Percentiles rank a stretch among this genome's conserved stretches.
These are phyloP conservation scores for Gastrophryne carolinensis DNA, from an alignment of 2,797 vertebrate species.

Conservation along the genomic window DNA sequence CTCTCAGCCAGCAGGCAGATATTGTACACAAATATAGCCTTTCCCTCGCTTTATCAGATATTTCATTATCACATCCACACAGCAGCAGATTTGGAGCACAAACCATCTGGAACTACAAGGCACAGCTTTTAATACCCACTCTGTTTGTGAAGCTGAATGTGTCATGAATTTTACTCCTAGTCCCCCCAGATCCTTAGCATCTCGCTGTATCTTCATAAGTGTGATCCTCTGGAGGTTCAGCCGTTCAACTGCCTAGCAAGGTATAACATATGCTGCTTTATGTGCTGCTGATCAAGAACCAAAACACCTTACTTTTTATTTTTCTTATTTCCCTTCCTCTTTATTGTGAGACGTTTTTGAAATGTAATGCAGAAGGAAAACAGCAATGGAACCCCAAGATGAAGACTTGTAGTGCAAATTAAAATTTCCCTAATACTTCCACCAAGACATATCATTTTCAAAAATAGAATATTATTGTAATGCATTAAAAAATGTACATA, in stretches of 20 bases:
- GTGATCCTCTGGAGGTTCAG: slow-evolving; percentile 35
- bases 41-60: slow-evolving; percentile 38
- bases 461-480: too few species aligned
- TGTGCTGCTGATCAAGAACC: slow-evolving; percentile 34
- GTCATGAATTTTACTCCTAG: slow-evolving; percentile 27
- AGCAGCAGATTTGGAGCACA: slow-evolving; percentile 44
- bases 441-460: too few species aligned
- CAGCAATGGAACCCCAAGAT: slow-evolving; percentile 1
- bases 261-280: slow-evolving; percentile 39
- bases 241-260: slow-evolving; percentile 30
- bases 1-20: slow-evolving; percentile 46
- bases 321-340: too few species aligned
- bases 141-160: slow-evolving; percentile 33
- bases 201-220: slow-evolving; percentile 29
- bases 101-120: slow-evolving; percentile 30
- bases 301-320: slow-evolving; percentile 16
- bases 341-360: slow-evolving; percentile 4
- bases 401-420: slow-evolving; percentile 18
- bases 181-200: slow-evolving; percentile 40
- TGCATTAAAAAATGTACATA: too few species aligned
- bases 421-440: too few species aligned
- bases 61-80: slow-evolving; percentile 51
- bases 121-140: slow-evolving; percentile 36
- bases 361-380: background rate
- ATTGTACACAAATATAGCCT: slow-evolving; percentile 50